Conservation (phyloP, 64 coral and sea anemone species). For the Montipora cactus region DNA sequence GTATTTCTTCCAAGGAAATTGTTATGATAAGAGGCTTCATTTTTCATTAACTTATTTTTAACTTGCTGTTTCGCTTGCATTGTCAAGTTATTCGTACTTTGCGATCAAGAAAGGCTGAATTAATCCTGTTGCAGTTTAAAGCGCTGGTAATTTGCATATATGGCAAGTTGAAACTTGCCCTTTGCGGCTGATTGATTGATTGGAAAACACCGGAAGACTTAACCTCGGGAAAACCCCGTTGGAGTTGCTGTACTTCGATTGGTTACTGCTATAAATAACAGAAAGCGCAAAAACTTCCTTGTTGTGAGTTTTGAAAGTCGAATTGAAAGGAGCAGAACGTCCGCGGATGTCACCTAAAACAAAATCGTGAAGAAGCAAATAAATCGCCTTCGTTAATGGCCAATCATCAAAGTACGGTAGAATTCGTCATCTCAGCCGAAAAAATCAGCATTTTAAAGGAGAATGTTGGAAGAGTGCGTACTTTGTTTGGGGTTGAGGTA, state of each 20-base stretch:
- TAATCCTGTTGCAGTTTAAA: not conserved
- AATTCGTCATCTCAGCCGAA: slow-evolving; percentile 20
- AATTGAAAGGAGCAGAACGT: not conserved
- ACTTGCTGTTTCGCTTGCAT: not conserved
- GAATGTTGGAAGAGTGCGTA: not conserved
- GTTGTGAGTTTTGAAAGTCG: not conserved
- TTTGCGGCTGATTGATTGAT: not conserved
- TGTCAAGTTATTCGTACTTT: not conserved
- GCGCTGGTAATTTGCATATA: slow-evolving; percentile 29
- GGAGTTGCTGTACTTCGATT: not conserved
- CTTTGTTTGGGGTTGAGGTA: slow-evolving; percentile 10
- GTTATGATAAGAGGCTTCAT: too few relatives aligned
- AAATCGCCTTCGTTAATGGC: not conserved
- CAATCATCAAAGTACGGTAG: not conserved
- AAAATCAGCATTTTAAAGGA: slow-evolving; percentile 14
- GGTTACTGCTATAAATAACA: slow-evolving; percentile 3
- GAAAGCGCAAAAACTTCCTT: not conserved
- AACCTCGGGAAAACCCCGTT: slow-evolving; percentile 34
- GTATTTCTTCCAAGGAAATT: not conserved
- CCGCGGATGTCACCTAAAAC: not conserved
- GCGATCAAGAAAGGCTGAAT: not conserved
- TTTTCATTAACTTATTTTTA: not conserved
- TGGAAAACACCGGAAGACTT: slow-evolving; percentile 9
- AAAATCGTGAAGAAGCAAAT: not conserved
- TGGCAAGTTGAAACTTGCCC: not conserved